These are phyloP conservation scores for Ceyx melanurus DNA, from an alignment of 2,113 vertebrate genomes.

Conservation along the genomic window DNA sequence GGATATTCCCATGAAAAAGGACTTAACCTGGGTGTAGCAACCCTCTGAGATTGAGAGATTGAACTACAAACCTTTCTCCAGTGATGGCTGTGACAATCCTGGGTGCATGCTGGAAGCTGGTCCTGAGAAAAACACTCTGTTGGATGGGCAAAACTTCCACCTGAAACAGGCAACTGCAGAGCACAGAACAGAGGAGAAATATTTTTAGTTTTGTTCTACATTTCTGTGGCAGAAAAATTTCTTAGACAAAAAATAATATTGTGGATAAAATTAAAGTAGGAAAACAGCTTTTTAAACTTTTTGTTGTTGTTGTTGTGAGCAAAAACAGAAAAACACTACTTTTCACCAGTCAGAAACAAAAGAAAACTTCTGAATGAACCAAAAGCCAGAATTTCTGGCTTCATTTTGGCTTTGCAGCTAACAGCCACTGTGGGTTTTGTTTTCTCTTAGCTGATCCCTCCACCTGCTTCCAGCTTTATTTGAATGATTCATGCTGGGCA, in stretches of 20 bases:
- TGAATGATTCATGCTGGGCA: fast-evolving
- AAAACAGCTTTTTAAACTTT: neutral
- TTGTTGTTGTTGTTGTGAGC: neutral
- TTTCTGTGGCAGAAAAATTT: neutral
- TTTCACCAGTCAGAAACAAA: neutral
- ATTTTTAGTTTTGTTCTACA: neutral
- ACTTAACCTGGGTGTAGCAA: neutral
- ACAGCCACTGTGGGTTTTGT: fast-evolving
- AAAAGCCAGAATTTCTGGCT: neutral
- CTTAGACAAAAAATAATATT: neutral
- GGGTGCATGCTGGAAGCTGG: neutral
- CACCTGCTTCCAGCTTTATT: neutral
- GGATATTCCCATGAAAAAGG: neutral
- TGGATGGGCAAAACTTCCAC: neutral
- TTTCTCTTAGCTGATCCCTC: neutral
- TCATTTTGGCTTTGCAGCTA: neutral
- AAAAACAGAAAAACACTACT: neutral
- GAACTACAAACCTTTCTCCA: neutral
- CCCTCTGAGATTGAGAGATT: neutral
- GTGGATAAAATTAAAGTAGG: neutral
- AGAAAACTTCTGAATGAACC: neutral
- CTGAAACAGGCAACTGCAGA: neutral
- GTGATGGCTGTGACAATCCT: neutral
- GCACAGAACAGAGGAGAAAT: neutral
- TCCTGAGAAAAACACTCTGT: neutral